Base-by-base conservation (phyloP, 1,140 invertebrate genomes). In the Anastatus disparis region DNA sequence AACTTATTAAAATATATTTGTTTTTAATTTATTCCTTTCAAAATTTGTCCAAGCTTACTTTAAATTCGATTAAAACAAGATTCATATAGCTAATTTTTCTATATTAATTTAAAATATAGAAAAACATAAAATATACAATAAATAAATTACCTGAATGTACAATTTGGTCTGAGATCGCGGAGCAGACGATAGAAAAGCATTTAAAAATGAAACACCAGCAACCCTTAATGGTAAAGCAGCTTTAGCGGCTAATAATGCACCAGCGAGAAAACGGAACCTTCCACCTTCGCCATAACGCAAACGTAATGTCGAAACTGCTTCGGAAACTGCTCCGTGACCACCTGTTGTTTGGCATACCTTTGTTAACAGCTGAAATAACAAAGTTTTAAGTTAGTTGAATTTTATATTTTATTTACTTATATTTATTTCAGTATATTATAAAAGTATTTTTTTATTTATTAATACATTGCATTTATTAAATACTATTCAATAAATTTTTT, bases 251-350 rank as follows among this genome's bases (percentile, higher is more conserved):
- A 92, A 91, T 26, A 97, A 87, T 85, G 97, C 95, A 2, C 95
- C 95, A 9, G 96, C 91, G 0, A 97, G 88, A 78, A 97, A 93
- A 62, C 95, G 89, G 84, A 97, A 97, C 75, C 96, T 88, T 3
- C 96, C 95, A 0, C 95, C 94, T 80, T 98, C 96, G 22, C 95
- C 95, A 79, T 95, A 95, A 35, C 95, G 88, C 0, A 98, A 85
- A 15, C 96, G 89, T 44, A 97, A 86, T 0, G 95, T 96, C 0
- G 95, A 95, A 64, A 97, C 89, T 0, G 96, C 95, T 82, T 98
- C 96, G 0, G 95, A 93, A 12, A 97, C 93, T 67, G 93, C 90
- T 0, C 89, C 89, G 82, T 95, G 93, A 7, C 94, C 95, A 1
- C 88, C 88, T 2, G 90, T 87, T 40, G 90, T 88, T 78, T 92